Conservation (phyloP, 2,113 vertebrate genomes). For the Oplegnathus fasciatus region DNA sequence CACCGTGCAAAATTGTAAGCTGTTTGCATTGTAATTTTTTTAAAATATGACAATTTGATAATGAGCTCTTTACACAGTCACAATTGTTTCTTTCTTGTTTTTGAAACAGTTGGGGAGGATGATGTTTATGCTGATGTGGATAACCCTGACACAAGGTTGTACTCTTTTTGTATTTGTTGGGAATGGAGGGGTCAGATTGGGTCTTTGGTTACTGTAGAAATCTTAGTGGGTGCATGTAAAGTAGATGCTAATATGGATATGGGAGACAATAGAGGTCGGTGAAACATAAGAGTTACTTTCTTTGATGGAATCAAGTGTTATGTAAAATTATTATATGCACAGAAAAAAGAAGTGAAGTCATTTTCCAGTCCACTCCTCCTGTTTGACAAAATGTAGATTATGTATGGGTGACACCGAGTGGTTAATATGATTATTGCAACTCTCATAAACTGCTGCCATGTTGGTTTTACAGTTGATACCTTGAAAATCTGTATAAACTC, state of each 20-base stretch:
- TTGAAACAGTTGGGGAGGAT: constrained; percentile 72
- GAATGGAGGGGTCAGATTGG: not conserved
- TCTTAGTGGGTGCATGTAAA: not conserved
- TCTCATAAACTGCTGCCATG: not conserved
- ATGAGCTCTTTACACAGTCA: not conserved
- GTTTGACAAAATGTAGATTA: not conserved
- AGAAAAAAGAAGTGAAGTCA: no score
- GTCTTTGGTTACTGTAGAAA: not conserved
- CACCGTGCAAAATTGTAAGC: not conserved
- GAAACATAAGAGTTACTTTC: not conserved
- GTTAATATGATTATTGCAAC: not conserved
- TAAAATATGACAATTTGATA: not conserved
- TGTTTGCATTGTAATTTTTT: not conserved
- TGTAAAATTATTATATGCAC: no score
- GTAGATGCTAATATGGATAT: not conserved
- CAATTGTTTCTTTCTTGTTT: constrained; percentile 44
- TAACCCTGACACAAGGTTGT: not conserved
- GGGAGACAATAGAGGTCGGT: not conserved
- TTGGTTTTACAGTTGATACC: not conserved
- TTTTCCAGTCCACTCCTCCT: no score
- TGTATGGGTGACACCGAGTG: constrained; percentile 21
- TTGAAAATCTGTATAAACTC: constrained; percentile 1
- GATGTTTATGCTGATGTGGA: constrained; percentile 86
- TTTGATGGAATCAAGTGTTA: not conserved
- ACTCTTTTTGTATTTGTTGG: constrained; percentile 7